Conservation (phyloP, 2,888 invertebrate genomes). For the Tortricodes alternella region DNA sequence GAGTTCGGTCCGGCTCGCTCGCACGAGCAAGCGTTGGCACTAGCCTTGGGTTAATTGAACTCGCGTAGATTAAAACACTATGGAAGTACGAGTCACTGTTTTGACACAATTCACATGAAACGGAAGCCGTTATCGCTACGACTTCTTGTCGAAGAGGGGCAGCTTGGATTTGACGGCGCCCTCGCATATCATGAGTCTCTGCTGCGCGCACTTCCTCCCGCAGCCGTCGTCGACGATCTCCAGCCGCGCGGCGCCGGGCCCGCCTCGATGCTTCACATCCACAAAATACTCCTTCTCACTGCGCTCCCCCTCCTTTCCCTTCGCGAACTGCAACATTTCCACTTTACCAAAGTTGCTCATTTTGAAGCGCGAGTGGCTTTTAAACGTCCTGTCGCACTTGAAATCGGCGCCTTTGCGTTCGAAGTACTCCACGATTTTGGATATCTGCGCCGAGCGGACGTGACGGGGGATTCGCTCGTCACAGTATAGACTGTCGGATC, state of each 20-base stretch:
- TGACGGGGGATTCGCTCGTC: conserved; percentile 85
- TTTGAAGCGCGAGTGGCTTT: conserved; percentile 50
- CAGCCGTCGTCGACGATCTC: conserved; percentile 43
- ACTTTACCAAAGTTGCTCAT: conserved; percentile 41
- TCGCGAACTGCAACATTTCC: conserved; percentile 41
- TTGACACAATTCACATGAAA: conserved; percentile 21
- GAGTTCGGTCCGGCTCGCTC: background rate
- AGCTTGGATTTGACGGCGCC: conserved; percentile 94
- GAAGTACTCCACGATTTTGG: conserved; percentile 94
- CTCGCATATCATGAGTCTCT: conserved; percentile 90
- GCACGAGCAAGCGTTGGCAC: conserved; percentile 37
- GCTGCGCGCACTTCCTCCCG: conserved; percentile 79
- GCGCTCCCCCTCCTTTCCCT: conserved; percentile 35
- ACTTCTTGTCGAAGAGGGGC: conserved; percentile 89
- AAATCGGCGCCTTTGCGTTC: conserved; percentile 88
- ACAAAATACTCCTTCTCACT: conserved; percentile 48
- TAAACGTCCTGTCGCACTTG: conserved; percentile 70
- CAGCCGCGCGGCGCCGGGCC: conserved; percentile 34
- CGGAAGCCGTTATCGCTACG: conserved; percentile 50
- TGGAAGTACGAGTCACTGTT: conserved; percentile 36
- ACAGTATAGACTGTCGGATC: conserved; percentile 88
- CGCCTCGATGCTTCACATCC: conserved; percentile 49
- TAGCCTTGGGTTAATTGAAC: conserved; percentile 44
- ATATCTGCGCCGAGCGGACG: conserved; percentile 86
- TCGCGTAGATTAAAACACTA: conserved; percentile 34